Evolutionary conservation across 2,888 invertebrate species (phyloP), one percentile per base, ranked within the genome.

Genomic region (Cheilosia pagana): DNA sequence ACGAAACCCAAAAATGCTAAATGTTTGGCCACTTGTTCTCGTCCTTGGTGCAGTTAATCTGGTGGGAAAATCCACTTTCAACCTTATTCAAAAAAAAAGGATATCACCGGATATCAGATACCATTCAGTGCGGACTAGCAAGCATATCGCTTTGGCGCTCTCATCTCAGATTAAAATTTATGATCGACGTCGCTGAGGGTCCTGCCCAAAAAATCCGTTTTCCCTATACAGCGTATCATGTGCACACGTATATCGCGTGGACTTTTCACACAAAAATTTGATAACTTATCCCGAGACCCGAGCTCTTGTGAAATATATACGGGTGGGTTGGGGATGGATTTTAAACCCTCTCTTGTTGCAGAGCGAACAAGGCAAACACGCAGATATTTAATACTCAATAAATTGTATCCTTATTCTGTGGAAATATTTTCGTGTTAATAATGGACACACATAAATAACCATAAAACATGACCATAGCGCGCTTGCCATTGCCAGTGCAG

Each of bases 111-210:
- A 65, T 71, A 78, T 78, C 78, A 41, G 57, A 70, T 78, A 62
- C 28, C 45, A 62, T 52, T 55, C 68, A 70, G 59, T 71, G 35
- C 14, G 23, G 53, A 45, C 65, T 67, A 48, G 70, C 55, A 48
- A 71, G 57, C 35, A 39, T 52, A 63, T 72, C 70, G 60, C 52
- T 55, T 35, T 50, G 10, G 59, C 35, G 65, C 53, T 60, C 72
- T 79, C 67, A 67, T 72, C 67, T 81, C 74, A 81, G 79, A 81
- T 81, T 81, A 81, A 81, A 74, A 81, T 81, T 81, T 81, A 81
- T 81, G 79, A 67, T 72, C 74, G 72, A 55, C 74, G 41, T 39
- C 53, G 65, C 50, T 55, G 67, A 57, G 74, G 60, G 67, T 74
- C 65, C 60, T 81, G 21, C 53, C 74, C 14, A 65, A 65, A 74